Conservation (phyloP, 2,797 vertebrate genomes). For the Acestrorhynchus altus region DNA sequence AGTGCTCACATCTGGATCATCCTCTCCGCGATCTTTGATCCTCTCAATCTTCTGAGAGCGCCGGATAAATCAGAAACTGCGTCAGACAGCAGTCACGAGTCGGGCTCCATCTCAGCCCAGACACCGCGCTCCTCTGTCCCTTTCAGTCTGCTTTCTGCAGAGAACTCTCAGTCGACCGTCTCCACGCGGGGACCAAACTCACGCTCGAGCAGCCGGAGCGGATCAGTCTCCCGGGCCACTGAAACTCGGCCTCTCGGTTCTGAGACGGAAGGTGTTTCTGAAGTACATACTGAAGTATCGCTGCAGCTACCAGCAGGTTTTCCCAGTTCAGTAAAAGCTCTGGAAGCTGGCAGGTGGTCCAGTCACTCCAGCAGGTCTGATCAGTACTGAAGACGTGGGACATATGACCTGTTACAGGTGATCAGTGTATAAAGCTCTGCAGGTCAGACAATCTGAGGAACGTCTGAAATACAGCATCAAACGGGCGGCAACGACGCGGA, state of each 20-base stretch:
- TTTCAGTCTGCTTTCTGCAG: conserved; percentile 32
- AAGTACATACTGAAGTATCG: too few species aligned
- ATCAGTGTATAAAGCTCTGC: too few species aligned
- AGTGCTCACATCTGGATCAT: conserved; percentile 44
- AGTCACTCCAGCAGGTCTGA: too few species aligned
- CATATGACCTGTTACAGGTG: too few species aligned
- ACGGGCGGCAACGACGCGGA: background rate
- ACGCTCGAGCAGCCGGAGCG: background rate
- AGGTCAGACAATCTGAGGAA: too few species aligned
- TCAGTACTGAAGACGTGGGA: too few species aligned
- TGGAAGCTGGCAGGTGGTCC: too few species aligned
- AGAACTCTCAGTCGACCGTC: conserved; percentile 7
- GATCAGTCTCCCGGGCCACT: conserved; percentile 22
- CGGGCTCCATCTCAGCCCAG: conserved; percentile 22
- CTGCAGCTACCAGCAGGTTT: too few species aligned
- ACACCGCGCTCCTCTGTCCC: conserved; percentile 17
- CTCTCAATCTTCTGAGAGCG: conserved; percentile 36
- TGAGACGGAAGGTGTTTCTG: too few species aligned
- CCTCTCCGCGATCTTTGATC: conserved; percentile 49
- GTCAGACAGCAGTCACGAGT: conserved; percentile 24
- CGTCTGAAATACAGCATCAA: too few species aligned
- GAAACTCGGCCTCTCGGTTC: too few species aligned
- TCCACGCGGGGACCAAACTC: conserved; percentile 26
- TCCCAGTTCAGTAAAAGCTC: too few species aligned
- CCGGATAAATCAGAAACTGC: conserved; percentile 28